A percentile compares a stretch with the other conserved stretches of the same genome.
Evolutionary conservation across 1,140 invertebrate genomes (phyloP).

Genomic region (Heliconius nattereri): DNA sequence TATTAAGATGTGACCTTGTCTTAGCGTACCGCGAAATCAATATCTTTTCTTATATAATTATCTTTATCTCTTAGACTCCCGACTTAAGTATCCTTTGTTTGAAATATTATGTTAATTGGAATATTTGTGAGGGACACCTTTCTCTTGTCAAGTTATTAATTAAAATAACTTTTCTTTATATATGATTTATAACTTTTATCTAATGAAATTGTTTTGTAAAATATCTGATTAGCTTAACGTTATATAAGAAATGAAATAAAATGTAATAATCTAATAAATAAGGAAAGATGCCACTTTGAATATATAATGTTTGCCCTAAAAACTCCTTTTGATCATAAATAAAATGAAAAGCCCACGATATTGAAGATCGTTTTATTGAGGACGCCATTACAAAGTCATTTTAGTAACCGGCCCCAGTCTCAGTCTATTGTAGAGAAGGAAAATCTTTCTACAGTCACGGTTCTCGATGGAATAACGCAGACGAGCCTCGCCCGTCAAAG

Average conservation of each 20-base stretch:
- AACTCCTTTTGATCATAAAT: slow-evolving; percentile 54
- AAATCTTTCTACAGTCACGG: slow-evolving; percentile 81
- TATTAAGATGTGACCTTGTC: slow-evolving; percentile 54
- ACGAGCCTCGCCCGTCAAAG: slow-evolving; percentile 55
- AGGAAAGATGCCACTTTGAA: background rate
- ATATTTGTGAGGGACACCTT: background rate
- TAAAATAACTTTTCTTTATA: background rate
- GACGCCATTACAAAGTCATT: slow-evolving; percentile 78
- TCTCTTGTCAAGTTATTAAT: background rate
- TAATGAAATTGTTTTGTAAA: background rate
- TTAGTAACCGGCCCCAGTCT: slow-evolving; percentile 72
- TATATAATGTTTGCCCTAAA: slow-evolving; percentile 45
- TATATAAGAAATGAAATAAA: background rate
- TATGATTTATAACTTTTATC: background rate
- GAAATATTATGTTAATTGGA: slow-evolving; percentile 8
- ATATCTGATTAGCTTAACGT: background rate
- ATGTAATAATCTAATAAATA: background rate
- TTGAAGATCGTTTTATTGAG: slow-evolving; percentile 73
- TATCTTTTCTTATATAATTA: slow-evolving; percentile 43
- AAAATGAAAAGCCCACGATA: slow-evolving; percentile 63
- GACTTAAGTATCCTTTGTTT: slow-evolving; percentile 19
- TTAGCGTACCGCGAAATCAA: slow-evolving; percentile 42
- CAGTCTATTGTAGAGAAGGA: slow-evolving; percentile 79
- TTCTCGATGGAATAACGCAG: slow-evolving; percentile 79
- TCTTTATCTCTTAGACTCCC: slow-evolving; percentile 21